Evolutionary conservation across 2,888 invertebrate genomes (phyloP).

Genomic region (Agrotis puta): DNA sequence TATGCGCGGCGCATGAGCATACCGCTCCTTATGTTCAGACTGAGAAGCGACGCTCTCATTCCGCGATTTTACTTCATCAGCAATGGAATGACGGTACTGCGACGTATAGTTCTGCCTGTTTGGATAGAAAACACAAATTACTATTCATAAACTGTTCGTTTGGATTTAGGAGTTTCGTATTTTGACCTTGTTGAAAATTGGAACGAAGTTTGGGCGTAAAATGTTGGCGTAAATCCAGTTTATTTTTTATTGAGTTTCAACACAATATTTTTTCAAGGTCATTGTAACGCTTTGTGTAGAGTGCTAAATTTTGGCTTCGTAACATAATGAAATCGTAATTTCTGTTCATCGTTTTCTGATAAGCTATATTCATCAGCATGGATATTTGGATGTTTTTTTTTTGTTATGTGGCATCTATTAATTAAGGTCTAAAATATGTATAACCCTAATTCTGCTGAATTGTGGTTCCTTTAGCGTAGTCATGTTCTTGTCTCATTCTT

Average conservation of each 20-base stretch:
- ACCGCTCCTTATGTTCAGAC: slow-evolving; percentile 84
- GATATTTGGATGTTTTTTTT: too few relatives aligned
- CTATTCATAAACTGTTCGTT: slow-evolving; percentile 42
- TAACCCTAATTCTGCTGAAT: too few relatives aligned
- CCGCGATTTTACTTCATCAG: slow-evolving; percentile 86
- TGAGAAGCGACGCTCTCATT: slow-evolving; percentile 85
- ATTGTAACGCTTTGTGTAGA: background rate
- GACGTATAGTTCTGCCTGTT: slow-evolving; percentile 84
- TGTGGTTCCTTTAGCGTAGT: too few relatives aligned
- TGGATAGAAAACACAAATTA: slow-evolving; percentile 22
- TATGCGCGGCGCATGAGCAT: slow-evolving; percentile 85
- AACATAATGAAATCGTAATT: too few relatives aligned
- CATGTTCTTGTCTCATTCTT: too few relatives aligned
- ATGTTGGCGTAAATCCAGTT: slow-evolving; percentile 25
- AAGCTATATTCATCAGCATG: too few relatives aligned
- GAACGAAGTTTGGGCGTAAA: slow-evolving; percentile 9
- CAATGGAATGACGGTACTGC: slow-evolving; percentile 86
- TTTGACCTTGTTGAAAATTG: slow-evolving; percentile 26
- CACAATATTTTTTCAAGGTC: slow-evolving; percentile 4
- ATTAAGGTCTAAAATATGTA: too few relatives aligned
- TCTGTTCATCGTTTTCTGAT: too few relatives aligned
- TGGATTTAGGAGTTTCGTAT: slow-evolving; percentile 17
- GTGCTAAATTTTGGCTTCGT: too few relatives aligned
- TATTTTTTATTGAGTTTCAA: slow-evolving; percentile 7
- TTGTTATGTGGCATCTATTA: too few relatives aligned